Evolutionary conservation across 2,113 vertebrate species (phyloP).

Genomic region (Lucifuga dentata): DNA sequence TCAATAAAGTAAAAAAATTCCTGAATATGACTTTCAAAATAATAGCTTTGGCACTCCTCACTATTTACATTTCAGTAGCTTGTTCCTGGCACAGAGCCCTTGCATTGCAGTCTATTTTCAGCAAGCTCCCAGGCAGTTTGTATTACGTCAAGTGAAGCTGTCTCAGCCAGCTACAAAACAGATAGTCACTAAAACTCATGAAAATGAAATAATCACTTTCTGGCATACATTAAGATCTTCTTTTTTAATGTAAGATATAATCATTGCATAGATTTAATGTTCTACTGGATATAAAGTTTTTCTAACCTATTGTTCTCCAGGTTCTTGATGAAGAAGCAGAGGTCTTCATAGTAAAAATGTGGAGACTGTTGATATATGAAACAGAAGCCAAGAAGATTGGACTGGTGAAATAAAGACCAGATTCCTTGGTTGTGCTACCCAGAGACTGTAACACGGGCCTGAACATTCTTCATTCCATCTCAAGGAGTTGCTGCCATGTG

Average conservation of each 20-base stretch:
- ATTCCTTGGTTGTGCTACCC: slow-evolving; percentile 14
- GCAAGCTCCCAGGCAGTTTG: too few relatives aligned
- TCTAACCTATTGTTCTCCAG: slow-evolving; percentile 72
- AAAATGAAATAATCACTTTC: too few relatives aligned
- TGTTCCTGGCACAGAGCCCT: not conserved
- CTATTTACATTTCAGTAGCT: not conserved
- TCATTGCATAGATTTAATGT: too few relatives aligned
- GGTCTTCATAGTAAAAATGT: slow-evolving; percentile 99
- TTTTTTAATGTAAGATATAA: too few relatives aligned
- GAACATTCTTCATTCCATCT: slow-evolving; percentile 55
- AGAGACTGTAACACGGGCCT: slow-evolving; percentile 51
- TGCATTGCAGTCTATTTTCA: too few relatives aligned
- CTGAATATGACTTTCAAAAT: too few relatives aligned
- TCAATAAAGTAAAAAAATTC: too few relatives aligned
- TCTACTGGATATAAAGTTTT: not conserved
- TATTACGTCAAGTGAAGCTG: too few relatives aligned
- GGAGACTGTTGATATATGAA: slow-evolving; percentile 99
- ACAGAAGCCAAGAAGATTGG: slow-evolving; percentile 99
- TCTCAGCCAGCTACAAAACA: too few relatives aligned
- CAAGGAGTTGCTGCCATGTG: slow-evolving; percentile 62
- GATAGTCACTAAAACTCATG: not conserved
- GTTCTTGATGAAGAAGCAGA: slow-evolving; percentile 99
- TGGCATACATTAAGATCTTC: too few relatives aligned
- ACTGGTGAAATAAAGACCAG: slow-evolving; percentile 91
- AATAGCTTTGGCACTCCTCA: not conserved